Base-by-base conservation (phyloP, 2,888 invertebrate genomes). In the Drosophila kokeensis region DNA sequence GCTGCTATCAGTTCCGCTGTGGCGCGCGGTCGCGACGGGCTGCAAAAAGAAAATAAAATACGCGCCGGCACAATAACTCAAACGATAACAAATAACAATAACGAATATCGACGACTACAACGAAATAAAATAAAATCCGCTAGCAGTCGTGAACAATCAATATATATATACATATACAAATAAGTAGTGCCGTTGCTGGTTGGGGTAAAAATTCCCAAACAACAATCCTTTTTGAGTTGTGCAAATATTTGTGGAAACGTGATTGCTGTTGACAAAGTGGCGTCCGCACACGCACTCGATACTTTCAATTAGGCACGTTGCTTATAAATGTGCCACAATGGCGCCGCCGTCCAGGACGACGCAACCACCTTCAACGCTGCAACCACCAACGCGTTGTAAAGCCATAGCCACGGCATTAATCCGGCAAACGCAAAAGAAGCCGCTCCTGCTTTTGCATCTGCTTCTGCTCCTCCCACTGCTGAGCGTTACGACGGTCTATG, bases 281-380 rank as follows among this genome's bases (percentile, higher is more conserved):
- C 85, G 87, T 85, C 87, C 84, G 79, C 61, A 71, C 59, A 71
- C 82, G 78, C 79, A 78, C 76, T 72, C 80, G 78, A 83, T 76
- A 82, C 79, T 87, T 87, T 79, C 82, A 83, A 83, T 83, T 81
- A 81, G 80, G 84, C 85, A 87, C 82, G 83, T 83, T 80, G 87
- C 87, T 83, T 90, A 82, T 85, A 85, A 83, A 91, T 90, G 91
- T 88, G 83, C 85, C 83, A 90, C 83, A 85, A 91, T 91, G 91
- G 84, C 73, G 72, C 64, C 72, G 89, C 73, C 79, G 87, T 87
- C 82, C 82, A 89, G 87, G 87, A 84, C 77, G 85, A 79, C 82
- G 76, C 76, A 83, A 73, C 78, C 70, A 68, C 72, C 79, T 29
- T 62, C 73, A 69, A 73, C 76, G 73, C 74, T 80, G 70, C 81